Conservation (phyloP, 30 jellyfish, hydroid and myxozoan species). For the Hydractinia echinata region DNA sequence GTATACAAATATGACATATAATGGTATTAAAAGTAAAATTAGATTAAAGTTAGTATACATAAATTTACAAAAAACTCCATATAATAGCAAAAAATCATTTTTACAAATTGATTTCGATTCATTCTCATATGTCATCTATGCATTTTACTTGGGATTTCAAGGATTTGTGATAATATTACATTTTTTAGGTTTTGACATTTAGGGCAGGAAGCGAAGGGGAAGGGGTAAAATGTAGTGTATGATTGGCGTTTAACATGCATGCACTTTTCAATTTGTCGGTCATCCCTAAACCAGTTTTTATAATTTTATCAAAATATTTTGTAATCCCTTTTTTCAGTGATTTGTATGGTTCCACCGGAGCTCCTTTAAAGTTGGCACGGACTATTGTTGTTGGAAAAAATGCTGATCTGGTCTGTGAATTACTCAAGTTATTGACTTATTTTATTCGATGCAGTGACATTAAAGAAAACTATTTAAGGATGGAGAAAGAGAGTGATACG, state of each 20-base stretch:
- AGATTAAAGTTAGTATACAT: too few relatives aligned
- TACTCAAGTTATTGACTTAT: slow-evolving; percentile 63
- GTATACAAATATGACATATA: too few relatives aligned
- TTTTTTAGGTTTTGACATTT: too few relatives aligned
- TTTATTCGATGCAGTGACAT: slow-evolving; percentile 86
- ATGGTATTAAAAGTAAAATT: too few relatives aligned
- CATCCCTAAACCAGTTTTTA: background rate
- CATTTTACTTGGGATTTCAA: too few relatives aligned
- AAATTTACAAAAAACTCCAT: too few relatives aligned
- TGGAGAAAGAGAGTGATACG: slow-evolving; percentile 31
- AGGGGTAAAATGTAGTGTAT: background rate
- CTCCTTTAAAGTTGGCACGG: slow-evolving; percentile 66
- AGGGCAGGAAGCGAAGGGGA: too few relatives aligned
- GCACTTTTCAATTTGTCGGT: background rate
- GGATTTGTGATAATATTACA: too few relatives aligned
- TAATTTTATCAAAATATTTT: too few relatives aligned
- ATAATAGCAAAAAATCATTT: too few relatives aligned
- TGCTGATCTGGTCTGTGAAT: slow-evolving; percentile 59
- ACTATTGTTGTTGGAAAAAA: slow-evolving; percentile 84
- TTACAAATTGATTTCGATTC: too few relatives aligned
- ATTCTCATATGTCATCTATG: too few relatives aligned
- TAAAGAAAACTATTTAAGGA: slow-evolving; percentile 41
- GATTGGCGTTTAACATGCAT: background rate
- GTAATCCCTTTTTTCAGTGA: slow-evolving; percentile 49
- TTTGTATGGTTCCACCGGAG: slow-evolving; percentile 78